phyloP scores from a whole-genome alignment of 2,888 invertebrate species.

The Cephalotes varians region DNA sequence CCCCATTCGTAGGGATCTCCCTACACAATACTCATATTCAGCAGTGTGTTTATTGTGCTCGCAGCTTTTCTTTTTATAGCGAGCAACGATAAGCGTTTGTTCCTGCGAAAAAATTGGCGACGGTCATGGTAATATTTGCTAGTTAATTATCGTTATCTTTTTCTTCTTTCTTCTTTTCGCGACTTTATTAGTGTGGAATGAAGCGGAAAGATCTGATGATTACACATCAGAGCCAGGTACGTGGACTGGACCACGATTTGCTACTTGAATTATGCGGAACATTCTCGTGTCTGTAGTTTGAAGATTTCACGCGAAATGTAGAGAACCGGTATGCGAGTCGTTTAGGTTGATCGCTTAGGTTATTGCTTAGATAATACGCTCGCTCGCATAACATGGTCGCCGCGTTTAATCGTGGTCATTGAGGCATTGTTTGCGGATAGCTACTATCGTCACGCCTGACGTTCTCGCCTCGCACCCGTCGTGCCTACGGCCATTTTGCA shows the following conservation, averaged over 20 bases:
- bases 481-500: conserved; percentile 46
- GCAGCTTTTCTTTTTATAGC: conserved; percentile 1
- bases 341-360: conserved; percentile 35
- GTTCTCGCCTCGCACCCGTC: conserved; percentile 10
- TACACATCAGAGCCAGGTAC: background rate
- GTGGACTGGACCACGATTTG: conserved; percentile 44
- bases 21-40: background rate
- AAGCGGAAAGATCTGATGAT: background rate
- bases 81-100: background rate
- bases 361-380: conserved; percentile 49
- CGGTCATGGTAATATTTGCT: background rate
- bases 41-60: conserved; percentile 3
- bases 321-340: background rate
- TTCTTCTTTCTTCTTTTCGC: background rate
- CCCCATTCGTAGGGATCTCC: background rate
- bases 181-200: background rate
- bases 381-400: conserved; percentile 23
- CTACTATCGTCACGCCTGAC: conserved; percentile 43
- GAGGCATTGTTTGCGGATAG: conserved; percentile 47
- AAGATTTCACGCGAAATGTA: background rate
- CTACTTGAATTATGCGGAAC: conserved; percentile 46
- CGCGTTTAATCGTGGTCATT: conserved; percentile 48
- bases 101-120: background rate
- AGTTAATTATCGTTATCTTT: background rate
- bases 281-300: background rate